Conservation (phyloP, 2,797 vertebrate genomes). For the Erithacus rubecula region DNA sequence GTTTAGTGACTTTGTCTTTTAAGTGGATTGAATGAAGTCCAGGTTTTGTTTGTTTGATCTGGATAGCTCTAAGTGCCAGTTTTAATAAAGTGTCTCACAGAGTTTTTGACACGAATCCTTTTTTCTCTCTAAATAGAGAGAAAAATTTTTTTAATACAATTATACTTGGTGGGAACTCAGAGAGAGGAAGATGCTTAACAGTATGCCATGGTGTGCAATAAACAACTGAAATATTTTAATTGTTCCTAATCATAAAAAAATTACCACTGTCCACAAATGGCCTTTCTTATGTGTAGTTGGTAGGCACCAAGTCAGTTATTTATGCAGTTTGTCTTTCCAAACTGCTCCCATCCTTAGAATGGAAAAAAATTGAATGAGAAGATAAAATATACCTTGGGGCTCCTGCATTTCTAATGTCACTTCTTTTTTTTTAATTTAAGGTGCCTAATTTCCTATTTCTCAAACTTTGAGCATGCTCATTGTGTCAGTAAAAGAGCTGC, state of each 20-base stretch:
- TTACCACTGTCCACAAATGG: neutral
- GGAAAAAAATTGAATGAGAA: slow-evolving; percentile 14
- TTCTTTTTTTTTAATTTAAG: neutral
- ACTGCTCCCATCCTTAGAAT: neutral
- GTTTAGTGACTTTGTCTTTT: neutral
- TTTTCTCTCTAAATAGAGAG: neutral
- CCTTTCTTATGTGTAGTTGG: neutral
- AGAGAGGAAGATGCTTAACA: neutral
- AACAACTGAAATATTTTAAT: neutral
- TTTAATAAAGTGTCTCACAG: neutral
- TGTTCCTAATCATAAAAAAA: neutral
- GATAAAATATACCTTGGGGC: neutral
- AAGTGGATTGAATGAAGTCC: neutral
- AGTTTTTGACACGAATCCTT: neutral
- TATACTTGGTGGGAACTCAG: neutral
- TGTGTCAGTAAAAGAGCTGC: neutral
- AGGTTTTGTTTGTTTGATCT: neutral
- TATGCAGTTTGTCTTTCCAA: slow-evolving; percentile 24
- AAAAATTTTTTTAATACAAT: neutral
- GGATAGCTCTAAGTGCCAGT: neutral
- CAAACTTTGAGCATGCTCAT: neutral
- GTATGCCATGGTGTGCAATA: neutral
- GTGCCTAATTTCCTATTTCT: neutral
- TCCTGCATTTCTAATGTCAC: neutral
- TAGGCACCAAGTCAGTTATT: neutral